phyloP scores from a whole-genome alignment of 2,797 vertebrate genomes.

The Cygnus olor region DNA sequence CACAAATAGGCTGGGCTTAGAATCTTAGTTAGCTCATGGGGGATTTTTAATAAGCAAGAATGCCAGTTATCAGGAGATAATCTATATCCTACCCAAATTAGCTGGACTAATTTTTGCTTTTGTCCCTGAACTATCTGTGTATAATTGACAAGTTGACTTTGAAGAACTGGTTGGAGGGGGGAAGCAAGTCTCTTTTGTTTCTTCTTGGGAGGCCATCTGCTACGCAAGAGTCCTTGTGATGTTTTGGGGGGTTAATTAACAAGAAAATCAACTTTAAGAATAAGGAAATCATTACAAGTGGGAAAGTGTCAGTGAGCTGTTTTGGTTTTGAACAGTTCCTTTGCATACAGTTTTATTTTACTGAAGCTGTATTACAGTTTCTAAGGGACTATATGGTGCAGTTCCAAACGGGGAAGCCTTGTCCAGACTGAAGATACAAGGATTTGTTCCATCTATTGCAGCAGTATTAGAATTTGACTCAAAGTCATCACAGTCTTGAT shows the following conservation, averaged over 20 bases:
- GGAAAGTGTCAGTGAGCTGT: background rate
- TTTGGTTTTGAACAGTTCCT: background rate
- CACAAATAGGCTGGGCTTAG: background rate
- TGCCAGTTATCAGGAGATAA: conserved; percentile 16
- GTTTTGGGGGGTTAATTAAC: background rate
- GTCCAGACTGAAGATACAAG: background rate
- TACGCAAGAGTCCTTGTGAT: background rate
- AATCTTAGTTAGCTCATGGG: background rate
- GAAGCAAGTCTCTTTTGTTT: conserved; percentile 17
- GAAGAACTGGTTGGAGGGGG: background rate
- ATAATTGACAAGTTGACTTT: conserved; percentile 16
- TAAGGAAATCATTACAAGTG: background rate
- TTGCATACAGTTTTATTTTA: background rate
- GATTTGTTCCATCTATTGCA: background rate
- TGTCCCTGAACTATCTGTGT: conserved; percentile 25
- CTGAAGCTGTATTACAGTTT: background rate
- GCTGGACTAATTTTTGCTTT: background rate
- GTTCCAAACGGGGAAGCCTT: background rate
- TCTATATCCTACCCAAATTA: conserved; percentile 52
- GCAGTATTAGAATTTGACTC: background rate
- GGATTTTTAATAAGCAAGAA: conserved; percentile 7
- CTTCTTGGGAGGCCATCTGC: conserved; percentile 33
- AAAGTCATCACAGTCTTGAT: background rate
- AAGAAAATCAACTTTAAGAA: background rate
- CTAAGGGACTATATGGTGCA: background rate